These are phyloP conservation scores for Proteles cristata DNA, from an alignment of 2,113 vertebrate species.

Conservation along the genomic window DNA sequence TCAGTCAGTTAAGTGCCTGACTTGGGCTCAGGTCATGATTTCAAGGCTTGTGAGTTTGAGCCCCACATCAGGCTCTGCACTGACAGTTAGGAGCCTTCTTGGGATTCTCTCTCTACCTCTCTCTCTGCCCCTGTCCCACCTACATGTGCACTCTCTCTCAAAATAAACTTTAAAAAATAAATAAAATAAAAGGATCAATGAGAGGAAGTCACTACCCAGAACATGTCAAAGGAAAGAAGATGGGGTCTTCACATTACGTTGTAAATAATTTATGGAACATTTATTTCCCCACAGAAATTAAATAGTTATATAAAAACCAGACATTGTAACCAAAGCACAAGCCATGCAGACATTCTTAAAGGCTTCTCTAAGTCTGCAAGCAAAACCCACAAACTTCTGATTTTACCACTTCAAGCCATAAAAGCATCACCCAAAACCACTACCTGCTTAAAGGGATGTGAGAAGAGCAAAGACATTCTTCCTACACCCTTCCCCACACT, in stretches of 20 bases:
- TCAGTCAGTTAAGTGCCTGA: no score
- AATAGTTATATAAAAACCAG: constrained; percentile 46
- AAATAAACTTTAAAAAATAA: no score
- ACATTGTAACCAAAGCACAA: background rate
- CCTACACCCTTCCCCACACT: background rate
- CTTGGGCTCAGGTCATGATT: no score
- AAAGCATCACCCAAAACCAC: background rate
- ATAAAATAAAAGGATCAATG: background rate
- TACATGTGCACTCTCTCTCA: no score
- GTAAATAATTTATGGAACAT: background rate
- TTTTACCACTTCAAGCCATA: background rate
- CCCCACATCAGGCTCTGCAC: no score
- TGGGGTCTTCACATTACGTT: background rate
- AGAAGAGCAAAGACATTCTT: background rate
- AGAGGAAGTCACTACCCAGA: background rate
- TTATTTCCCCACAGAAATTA: background rate
- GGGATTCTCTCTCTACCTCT: no score
- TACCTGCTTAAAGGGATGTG: background rate
- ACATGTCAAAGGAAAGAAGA: background rate
- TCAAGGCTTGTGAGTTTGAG: no score
- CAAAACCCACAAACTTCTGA: constrained; percentile 6
- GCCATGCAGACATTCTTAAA: background rate
- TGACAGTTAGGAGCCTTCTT: no score
- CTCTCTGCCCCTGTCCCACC: no score
- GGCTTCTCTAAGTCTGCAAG: background rate